Evolutionary conservation across 2,888 invertebrate genomes (phyloP), one percentile per base, ranked within the genome.

Genomic region (Rhodophaea formosa): DNA sequence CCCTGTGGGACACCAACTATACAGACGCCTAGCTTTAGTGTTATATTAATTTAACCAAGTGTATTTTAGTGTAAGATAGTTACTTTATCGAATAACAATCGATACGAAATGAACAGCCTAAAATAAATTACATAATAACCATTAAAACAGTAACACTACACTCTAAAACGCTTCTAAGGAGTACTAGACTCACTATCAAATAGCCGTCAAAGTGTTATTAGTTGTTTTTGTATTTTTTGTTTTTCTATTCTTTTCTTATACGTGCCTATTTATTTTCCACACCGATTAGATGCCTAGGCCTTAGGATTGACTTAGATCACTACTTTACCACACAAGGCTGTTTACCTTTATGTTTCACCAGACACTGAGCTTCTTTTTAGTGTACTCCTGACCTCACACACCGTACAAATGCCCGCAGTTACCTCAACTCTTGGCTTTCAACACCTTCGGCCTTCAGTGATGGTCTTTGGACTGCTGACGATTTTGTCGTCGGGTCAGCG

Each of bases 401-500:
- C 84, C 88, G 84, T 86, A 89, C 90, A 91, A 84, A 88, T 90
- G 90, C 90, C 90, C 90, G 90, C 90, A 91, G 90, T 90, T 90
- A 90, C 90, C 89, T 87, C 78, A 88, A 90, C 88, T 90, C 88
- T 91, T 88, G 84, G 90, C 91, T 90, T 90, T 82, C 79, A 74
- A 88, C 88, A 89, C 88, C 83, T 90, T 86, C 84, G 79, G 81
- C 86, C 86, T 85, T 87, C 86, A 82, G 80, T 82, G 79, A 83
- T 79, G 75, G 82, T 81, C 80, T 79, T 76, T 77, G 65, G 80
- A 80, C 75, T 78, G 74, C 75, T 71, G 73, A 58, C 53, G 66
- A 72, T 77, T 74, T 74, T 72, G 72, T 75, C 72, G 72, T 82
- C 77, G 75, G 78, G 77, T 83, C 83, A 83, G 83, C 86, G 82